phyloP scores from a whole-genome alignment of 2,888 invertebrate genomes.

The Caenorhabditis doughertyi region DNA sequence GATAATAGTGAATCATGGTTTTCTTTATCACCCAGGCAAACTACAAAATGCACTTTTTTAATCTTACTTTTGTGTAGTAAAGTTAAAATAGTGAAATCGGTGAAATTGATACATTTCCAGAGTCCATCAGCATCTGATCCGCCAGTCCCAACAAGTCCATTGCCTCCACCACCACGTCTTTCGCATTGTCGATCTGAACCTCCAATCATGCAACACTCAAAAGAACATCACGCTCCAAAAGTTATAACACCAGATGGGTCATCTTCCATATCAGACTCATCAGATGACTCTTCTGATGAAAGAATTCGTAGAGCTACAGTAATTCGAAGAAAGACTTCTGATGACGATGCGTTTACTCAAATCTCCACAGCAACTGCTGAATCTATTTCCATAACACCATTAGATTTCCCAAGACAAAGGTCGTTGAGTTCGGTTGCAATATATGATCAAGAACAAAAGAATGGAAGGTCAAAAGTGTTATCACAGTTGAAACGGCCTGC shows the following conservation, averaged over 20 bases:
- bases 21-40: too few relatives aligned
- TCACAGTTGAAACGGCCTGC: constrained; percentile 76
- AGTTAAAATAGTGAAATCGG: too few relatives aligned
- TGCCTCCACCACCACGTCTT: constrained; percentile 46
- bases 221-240: constrained; percentile 3
- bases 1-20: too few relatives aligned
- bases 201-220: constrained; percentile 22
- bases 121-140: constrained; percentile 62
- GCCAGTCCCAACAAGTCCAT: constrained; percentile 45
- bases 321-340: constrained; percentile 66
- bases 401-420: constrained; percentile 69
- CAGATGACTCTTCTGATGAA: constrained; percentile 53
- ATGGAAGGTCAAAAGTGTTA: constrained; percentile 61
- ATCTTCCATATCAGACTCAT: constrained; percentile 34
- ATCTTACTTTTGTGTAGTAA: too few relatives aligned
- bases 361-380: constrained; percentile 69
- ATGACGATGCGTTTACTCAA: constrained; percentile 71
- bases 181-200: constrained; percentile 62
- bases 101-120: too few relatives aligned
- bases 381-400: constrained; percentile 76
- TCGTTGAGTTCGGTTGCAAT: constrained; percentile 74
- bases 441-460: constrained; percentile 68
- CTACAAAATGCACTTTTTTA: too few relatives aligned
- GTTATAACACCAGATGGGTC: constrained; percentile 29
- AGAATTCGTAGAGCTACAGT: constrained; percentile 65